Percentiles rank a stretch among this genome's conserved stretches.
Conservation (phyloP, 2,797 vertebrate genomes). For the Halcyon badia region DNA sequence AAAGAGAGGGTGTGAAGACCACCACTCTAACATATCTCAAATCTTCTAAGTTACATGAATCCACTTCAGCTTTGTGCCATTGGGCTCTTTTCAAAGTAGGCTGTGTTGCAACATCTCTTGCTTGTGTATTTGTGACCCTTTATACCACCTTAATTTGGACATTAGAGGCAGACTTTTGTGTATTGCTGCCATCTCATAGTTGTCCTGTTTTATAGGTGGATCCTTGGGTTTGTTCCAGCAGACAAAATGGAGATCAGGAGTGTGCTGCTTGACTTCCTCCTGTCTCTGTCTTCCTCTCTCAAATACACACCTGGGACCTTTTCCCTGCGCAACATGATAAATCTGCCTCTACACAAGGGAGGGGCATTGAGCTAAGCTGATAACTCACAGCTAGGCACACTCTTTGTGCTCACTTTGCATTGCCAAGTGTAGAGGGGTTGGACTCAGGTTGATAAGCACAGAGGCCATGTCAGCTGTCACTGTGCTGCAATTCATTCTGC, state of each 20-base stretch:
- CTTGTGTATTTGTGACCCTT: neutral
- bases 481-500: neutral
- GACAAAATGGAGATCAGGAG: neutral
- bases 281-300: neutral
- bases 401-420: neutral
- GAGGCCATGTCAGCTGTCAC: neutral
- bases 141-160: neutral
- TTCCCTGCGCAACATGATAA: neutral
- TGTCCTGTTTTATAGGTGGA: neutral
- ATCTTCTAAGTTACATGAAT: neutral
- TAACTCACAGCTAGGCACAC: neutral
- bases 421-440: neutral
- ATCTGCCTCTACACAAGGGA: neutral
- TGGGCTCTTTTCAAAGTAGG: neutral
- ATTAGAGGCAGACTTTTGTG: neutral
- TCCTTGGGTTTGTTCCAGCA: neutral
- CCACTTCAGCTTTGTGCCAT: neutral
- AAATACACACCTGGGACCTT: neutral
- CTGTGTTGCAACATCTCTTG: neutral
- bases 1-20: neutral
- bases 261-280: neutral
- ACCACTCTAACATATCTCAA: neutral
- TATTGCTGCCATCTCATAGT: neutral
- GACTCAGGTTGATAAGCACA: conserved; percentile 11
- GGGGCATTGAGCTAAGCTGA: neutral